Base-by-base conservation (phyloP, 2,113 vertebrate genomes). In the Stigmatopora argus region DNA sequence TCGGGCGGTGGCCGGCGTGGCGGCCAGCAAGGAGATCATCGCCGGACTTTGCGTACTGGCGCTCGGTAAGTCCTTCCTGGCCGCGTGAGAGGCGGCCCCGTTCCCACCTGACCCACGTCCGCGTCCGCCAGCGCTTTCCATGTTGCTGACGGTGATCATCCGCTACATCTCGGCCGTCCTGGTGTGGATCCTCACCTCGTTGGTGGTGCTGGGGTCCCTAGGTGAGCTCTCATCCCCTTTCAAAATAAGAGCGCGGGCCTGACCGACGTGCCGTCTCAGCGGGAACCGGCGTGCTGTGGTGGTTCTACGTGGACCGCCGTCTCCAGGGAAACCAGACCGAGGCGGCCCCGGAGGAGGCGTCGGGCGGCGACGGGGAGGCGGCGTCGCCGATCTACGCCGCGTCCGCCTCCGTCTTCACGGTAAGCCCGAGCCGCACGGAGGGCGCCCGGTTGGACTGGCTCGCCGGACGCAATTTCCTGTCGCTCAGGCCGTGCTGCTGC, bases 21-120 rank as follows among this genome's bases (percentile, higher is more conserved):
- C 94, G 77, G 94, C 95, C 90, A 97, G 94, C 89, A 98, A 96
- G 90, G 96, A 98, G 89, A 94, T 98, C 92, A 98, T 99, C 92
- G 90, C 97, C 77, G 97, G 96, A 84, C 94, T 99, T 89, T 98
- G 97, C 82, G 90, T 99, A 69, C 93, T 99, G 62, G 97, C 97
- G 74, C 92, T 99, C 90, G 94, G 97, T 99, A 93, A 94, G 81
- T 52, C n/a, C 5, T 0, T 12, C 7, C 13, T 7, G 7, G 61
- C 3, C 26, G 3, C 38, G 38, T 41, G 7, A 4, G 38, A 10
- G 38, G 38, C 38, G 7, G 38, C 38, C 9, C 38, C 26, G 26
- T 31, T 31, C 38, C 38, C 38, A 41, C 7, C 38, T 68, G 47
- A 65, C 51, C n/a, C 26, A 49, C 21, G 34, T 48, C 9, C 48